A percentile compares a stretch with the other conserved stretches of the same genome.
Conservation (phyloP, 2,113 vertebrate species). For the Megaceryle torquata region DNA sequence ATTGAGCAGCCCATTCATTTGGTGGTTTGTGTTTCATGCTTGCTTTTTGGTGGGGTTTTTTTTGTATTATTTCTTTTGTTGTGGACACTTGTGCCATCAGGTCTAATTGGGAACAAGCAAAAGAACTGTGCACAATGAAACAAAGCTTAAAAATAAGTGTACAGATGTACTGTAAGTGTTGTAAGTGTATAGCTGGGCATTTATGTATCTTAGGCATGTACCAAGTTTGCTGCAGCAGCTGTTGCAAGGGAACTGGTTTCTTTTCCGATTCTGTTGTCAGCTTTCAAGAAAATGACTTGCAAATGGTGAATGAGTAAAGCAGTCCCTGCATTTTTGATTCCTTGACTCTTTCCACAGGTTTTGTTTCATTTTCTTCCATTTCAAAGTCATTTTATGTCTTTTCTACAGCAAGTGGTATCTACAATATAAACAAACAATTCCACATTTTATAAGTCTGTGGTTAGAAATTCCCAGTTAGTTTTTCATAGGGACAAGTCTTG, state of each 20-base stretch:
- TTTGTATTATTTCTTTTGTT: neutral
- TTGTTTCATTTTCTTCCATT: neutral
- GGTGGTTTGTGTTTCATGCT: neutral
- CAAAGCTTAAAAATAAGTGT: neutral
- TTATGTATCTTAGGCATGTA: neutral
- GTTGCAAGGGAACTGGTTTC: neutral
- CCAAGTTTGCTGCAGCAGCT: neutral
- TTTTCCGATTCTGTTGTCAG: neutral
- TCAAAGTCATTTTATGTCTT: neutral
- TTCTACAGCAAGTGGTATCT: neutral
- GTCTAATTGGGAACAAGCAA: neutral
- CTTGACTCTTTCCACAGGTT: neutral
- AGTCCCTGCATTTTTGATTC: neutral
- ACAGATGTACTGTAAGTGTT: accelerated
- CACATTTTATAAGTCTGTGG: neutral
- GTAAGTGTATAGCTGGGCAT: neutral
- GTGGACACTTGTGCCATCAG: neutral
- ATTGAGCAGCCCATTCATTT: neutral
- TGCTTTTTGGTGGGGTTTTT: neutral
- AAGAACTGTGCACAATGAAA: neutral
- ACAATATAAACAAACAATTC: neutral
- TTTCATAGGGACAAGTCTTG: neutral
- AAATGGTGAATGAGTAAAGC: neutral
- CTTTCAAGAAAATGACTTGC: neutral
- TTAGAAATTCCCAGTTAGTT: neutral